Percentiles rank a stretch among this genome's conserved stretches.
Conservation (phyloP, 2,113 vertebrate species). For the Tympanuchus pallidicinctus region DNA sequence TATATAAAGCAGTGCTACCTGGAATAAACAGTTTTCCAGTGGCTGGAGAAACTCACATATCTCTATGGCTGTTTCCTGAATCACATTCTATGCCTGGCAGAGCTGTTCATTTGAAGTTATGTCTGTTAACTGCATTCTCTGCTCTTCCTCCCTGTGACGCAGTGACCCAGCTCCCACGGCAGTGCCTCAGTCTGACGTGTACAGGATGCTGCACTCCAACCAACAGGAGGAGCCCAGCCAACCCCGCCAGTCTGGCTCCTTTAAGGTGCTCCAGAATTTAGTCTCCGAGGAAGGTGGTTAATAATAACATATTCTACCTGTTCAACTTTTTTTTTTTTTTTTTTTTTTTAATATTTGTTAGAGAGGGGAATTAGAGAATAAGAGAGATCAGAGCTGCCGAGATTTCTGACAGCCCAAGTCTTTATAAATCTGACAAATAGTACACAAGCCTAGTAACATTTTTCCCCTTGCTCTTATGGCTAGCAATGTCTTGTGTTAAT, state of each 20-base stretch:
- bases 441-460: background rate
- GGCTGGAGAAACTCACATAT: background rate
- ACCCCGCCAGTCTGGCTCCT: slow-evolving; percentile 96
- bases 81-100: background rate
- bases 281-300: slow-evolving; percentile 90
- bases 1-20: background rate
- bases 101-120: background rate
- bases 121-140: background rate
- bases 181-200: slow-evolving; percentile 92
- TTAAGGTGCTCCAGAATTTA: slow-evolving; percentile 93
- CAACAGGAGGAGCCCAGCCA: slow-evolving; percentile 80
- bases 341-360: background rate
- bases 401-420: background rate
- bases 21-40: background rate
- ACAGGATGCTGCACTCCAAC: slow-evolving; percentile 89
- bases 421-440: background rate
- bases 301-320: slow-evolving; percentile 21
- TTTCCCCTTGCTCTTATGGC: background rate
- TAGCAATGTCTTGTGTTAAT: background rate
- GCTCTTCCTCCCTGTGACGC: slow-evolving; percentile 36
- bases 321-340: accelerated
- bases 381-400: background rate
- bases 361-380: background rate
- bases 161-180: slow-evolving; percentile 82
- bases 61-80: background rate